Percentiles rank a stretch among this genome's conserved stretches.
phyloP scores from a whole-genome alignment of 1,140 invertebrate species.

The Pissodes strobi region DNA sequence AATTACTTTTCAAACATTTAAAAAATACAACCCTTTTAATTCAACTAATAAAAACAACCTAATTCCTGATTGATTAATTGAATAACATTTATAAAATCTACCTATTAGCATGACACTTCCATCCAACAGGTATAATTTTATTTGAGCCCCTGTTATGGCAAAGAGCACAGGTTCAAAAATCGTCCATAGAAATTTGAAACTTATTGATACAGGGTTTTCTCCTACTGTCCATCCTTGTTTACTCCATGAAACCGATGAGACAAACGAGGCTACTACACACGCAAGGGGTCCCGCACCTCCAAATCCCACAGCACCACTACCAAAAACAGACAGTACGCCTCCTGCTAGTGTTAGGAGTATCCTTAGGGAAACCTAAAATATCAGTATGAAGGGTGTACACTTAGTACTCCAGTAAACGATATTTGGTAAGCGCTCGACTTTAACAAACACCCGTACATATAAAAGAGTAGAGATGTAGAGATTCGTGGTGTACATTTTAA shows the following conservation, averaged over 20 bases:
- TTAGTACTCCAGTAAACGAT: too few relatives aligned
- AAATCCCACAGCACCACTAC: slow-evolving; percentile 76
- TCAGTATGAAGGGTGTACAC: too few relatives aligned
- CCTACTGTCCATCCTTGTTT: slow-evolving; percentile 81
- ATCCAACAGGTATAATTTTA: slow-evolving; percentile 71
- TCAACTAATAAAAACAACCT: not conserved
- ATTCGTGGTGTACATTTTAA: too few relatives aligned
- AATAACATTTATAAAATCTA: not conserved
- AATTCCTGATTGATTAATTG: not conserved
- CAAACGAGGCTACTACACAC: slow-evolving; percentile 76
- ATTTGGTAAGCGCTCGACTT: too few relatives aligned
- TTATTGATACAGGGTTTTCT: slow-evolving; percentile 80
- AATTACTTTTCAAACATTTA: not conserved
- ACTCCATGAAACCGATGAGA: slow-evolving; percentile 75
- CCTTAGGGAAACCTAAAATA: slow-evolving; percentile 65
- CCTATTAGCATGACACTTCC: slow-evolving; percentile 38
- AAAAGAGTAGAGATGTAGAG: too few relatives aligned
- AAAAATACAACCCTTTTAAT: not conserved
- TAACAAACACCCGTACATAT: too few relatives aligned
- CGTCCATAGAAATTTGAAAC: slow-evolving; percentile 91
- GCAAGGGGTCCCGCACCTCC: slow-evolving; percentile 84
- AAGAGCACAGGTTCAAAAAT: slow-evolving; percentile 92
- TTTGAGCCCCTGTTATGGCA: slow-evolving; percentile 85
- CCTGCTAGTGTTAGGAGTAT: slow-evolving; percentile 76
- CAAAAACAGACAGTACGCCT: slow-evolving; percentile 80